phyloP scores from a whole-genome alignment of 2,113 vertebrate species.

The Apistogramma diplotaenia region DNA sequence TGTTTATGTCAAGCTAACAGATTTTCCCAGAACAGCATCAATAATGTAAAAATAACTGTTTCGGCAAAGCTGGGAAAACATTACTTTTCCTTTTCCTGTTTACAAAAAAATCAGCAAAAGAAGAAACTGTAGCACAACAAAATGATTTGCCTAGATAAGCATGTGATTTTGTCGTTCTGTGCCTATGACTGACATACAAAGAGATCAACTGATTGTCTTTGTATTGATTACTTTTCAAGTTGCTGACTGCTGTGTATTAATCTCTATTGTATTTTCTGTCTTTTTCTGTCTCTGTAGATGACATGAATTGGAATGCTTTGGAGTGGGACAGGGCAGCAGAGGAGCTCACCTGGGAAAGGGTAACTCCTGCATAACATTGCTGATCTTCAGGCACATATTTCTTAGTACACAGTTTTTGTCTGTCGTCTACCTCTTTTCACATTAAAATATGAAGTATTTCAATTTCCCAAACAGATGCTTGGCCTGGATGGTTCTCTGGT shows the following conservation, averaged over 20 bases:
- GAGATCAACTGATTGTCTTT: not conserved
- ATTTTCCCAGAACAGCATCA: slow-evolving; percentile 8
- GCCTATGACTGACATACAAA: not conserved
- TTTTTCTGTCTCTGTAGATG: slow-evolving; percentile 77
- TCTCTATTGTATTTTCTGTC: not conserved
- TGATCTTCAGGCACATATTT: not conserved
- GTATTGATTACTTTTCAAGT: not conserved
- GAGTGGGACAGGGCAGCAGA: slow-evolving; percentile 99
- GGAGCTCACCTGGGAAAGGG: slow-evolving; percentile 98
- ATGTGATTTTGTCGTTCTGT: not conserved
- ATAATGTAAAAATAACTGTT: slow-evolving; percentile 8
- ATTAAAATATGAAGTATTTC: not conserved
- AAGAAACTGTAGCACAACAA: not conserved
- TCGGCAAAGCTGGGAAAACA: not conserved
- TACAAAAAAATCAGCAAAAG: not conserved
- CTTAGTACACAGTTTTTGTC: not conserved
- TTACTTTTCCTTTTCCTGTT: not conserved
- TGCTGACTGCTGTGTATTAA: not conserved
- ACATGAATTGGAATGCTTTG: slow-evolving; percentile 99
- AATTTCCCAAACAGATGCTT: slow-evolving; percentile 84
- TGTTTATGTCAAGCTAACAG: not conserved
- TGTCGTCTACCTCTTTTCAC: not conserved
- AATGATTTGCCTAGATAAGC: not conserved
- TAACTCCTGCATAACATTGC: slow-evolving; percentile 59
- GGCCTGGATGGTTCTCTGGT: slow-evolving; percentile 97